A percentile compares a stretch with the other conserved stretches of the same genome.
phyloP scores from a whole-genome alignment of 1,140 invertebrate genomes.

The Cydia strobilella region DNA sequence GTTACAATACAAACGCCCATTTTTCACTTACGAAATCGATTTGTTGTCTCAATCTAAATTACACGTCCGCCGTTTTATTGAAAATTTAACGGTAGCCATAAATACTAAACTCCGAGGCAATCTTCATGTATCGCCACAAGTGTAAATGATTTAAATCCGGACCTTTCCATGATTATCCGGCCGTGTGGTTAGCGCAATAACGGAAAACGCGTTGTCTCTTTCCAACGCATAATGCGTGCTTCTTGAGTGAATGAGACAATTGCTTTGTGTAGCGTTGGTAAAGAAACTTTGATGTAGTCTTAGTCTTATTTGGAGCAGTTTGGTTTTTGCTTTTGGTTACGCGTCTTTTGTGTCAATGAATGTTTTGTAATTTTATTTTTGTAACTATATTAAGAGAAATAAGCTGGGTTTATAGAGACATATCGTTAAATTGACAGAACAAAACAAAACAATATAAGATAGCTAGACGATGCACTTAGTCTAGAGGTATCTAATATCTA shows the following conservation, averaged over 20 bases:
- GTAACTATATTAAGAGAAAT: background rate
- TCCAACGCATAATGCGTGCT: background rate
- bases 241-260: background rate
- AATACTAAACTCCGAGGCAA: constrained; percentile 30
- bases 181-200: constrained; percentile 15
- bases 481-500: too few relatives aligned
- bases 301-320: constrained; percentile 18
- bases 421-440: background rate
- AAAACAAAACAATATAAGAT: background rate
- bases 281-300: constrained; percentile 12
- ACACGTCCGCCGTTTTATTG: constrained; percentile 17
- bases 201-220: background rate
- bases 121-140: constrained; percentile 31
- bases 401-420: background rate
- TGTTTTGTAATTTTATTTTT: background rate
- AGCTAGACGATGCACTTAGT: background rate
- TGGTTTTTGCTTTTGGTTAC: constrained; percentile 15
- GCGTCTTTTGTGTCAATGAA: constrained; percentile 9
- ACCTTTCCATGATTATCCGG: constrained; percentile 26
- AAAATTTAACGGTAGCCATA: constrained; percentile 25
- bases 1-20: background rate
- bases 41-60: background rate
- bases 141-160: constrained; percentile 33
- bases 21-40: background rate
- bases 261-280: background rate